Conservation (phyloP, 1,140 invertebrate species). For the Panulirus ornatus region DNA sequence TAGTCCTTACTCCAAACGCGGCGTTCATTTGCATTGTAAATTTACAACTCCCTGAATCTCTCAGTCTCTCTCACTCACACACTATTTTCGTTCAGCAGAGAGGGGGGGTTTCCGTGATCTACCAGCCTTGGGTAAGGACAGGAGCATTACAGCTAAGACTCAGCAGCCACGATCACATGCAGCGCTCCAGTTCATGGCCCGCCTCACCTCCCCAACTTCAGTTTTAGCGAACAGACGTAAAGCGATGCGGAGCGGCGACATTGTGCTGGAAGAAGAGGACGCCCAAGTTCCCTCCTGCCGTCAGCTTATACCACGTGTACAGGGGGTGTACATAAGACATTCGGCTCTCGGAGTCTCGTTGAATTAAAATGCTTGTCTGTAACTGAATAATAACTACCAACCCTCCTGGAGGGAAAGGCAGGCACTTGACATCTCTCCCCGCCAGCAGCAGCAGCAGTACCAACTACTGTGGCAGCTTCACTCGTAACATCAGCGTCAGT, state of each 20-base stretch:
- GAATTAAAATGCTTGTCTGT: neutral
- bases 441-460: neutral
- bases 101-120: neutral
- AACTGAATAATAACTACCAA: neutral
- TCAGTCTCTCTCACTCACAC: constrained; percentile 42
- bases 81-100: constrained; percentile 9
- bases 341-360: neutral
- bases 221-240: neutral
- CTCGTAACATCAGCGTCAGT: neutral
- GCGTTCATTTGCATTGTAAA: constrained; percentile 63
- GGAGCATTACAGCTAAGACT: neutral
- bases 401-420: neutral
- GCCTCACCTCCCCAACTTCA: no score
- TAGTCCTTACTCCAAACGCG: constrained; percentile 47
- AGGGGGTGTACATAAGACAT: neutral
- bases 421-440: neutral
- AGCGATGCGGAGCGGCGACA: neutral
- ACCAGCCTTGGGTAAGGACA: neutral
- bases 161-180: no score
- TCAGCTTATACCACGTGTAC: neutral
- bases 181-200: no score
- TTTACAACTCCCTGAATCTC: constrained; percentile 28
- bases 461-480: neutral
- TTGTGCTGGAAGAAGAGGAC: neutral
- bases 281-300: neutral